Conservation (phyloP, 92 coral and sea anemone species). For the Actinostola sp. region DNA sequence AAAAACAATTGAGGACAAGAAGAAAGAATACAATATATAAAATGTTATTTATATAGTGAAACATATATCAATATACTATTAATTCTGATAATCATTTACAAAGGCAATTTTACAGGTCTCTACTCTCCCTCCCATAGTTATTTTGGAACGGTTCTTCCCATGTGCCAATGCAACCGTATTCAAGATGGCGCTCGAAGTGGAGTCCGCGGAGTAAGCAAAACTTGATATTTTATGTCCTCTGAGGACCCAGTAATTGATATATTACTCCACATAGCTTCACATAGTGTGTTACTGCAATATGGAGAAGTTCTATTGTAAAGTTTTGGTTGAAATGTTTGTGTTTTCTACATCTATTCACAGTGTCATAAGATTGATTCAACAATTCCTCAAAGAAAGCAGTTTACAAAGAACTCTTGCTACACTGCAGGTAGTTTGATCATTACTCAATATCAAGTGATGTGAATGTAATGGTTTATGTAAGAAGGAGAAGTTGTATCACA, state of each 20-base stretch:
- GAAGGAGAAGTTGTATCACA: too few relatives aligned
- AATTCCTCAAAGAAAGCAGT: conserved; percentile 93
- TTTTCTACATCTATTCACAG: conserved; percentile 30
- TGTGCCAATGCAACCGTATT: conserved; percentile 29
- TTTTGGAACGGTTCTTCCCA: conserved; percentile 31
- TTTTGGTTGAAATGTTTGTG: not conserved
- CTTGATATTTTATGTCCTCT: not conserved
- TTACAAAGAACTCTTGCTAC: conserved; percentile 89
- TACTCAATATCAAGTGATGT: too few relatives aligned
- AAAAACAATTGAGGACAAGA: too few relatives aligned
- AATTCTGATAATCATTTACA: too few relatives aligned
- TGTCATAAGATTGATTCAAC: conserved; percentile 91
- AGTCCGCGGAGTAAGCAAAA: conserved; percentile 93
- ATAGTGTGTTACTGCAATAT: not conserved
- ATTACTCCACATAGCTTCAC: too few relatives aligned
- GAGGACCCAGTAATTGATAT: not conserved
- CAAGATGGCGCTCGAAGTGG: conserved; percentile 99
- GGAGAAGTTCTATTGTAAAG: not conserved
- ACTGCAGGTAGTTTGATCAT: conserved; percentile 67
- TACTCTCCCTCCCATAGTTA: conserved; percentile 5
- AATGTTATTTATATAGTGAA: too few relatives aligned
- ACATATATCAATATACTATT: too few relatives aligned
- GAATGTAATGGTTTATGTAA: too few relatives aligned
- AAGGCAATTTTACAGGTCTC: not conserved
- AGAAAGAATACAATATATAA: too few relatives aligned